Base-by-base conservation (phyloP, 2,888 invertebrate species). In the Bombylius major region DNA sequence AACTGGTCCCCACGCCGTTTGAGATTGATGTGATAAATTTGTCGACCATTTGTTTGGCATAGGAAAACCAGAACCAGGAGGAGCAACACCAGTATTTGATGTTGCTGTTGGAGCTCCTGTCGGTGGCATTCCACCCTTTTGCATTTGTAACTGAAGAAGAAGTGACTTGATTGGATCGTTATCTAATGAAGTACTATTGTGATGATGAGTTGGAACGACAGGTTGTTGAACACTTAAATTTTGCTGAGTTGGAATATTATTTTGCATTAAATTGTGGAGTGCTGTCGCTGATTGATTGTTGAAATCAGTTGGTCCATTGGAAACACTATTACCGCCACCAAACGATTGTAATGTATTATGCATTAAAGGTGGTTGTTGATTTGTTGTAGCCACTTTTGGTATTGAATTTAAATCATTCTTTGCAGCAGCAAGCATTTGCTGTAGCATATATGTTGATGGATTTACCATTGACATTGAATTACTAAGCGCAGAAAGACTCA, bases 101-200 rank as follows among this genome's bases (percentile, higher is more conserved):
- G 23, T 2, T 14, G 57, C 50, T 11, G 53, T 32, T 4, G 32
- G 49, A 3, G 58, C 47, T 47, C 8, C 51, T 12, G 51, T 23
- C 47, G 56, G 34, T 55, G 62, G 45, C 13, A 55, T 47, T 42
- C 58, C 39, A 6, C 12, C 51, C 50, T 59, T 55, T 56, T 73
- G 67, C 59, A 59, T 70, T 36, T 72, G 71, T 53, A 79, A 66
- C 62, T 79, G 79, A 52, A 78, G 70, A 47, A 79, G 63, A 61
- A 79, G 67, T 59, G 74, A 77, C 60, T 77, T 75, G 31, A 79
- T 77, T 1, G 78, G 73, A 69, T 77, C 76, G 55, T 74, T 76
- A 33, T 76, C 74, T 39, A 58, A 13, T 1, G 46, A n/a, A 3
- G 51, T 50, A 8, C 11, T 14, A 13, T 39, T 47, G 11, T 44